Percentiles rank a stretch among this genome's conserved stretches.
These are phyloP conservation scores for Morone chrysops DNA, from an alignment of 2,113 vertebrate species.

Conservation along the genomic window DNA sequence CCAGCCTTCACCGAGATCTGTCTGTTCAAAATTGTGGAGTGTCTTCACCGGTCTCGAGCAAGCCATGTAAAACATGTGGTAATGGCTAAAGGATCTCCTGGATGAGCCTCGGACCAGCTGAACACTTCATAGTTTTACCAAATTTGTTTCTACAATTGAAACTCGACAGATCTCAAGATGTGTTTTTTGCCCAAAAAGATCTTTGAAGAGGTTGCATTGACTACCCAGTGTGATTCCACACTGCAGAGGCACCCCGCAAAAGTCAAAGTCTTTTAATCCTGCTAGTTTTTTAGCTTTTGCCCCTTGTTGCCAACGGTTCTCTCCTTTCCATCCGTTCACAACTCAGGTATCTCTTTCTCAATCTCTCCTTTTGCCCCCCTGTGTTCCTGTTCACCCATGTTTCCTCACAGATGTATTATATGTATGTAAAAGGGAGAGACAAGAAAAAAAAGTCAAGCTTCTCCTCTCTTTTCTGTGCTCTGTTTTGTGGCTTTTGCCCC, in stretches of 20 bases:
- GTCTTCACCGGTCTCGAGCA: neutral
- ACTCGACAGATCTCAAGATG: neutral
- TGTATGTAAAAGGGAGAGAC: slow-evolving; percentile 33
- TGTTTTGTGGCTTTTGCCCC: slow-evolving; percentile 15
- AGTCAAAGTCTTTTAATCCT: neutral
- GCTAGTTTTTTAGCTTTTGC: slow-evolving; percentile 1
- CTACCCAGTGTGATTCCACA: neutral
- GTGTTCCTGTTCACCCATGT: slow-evolving; percentile 48
- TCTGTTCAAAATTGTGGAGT: neutral
- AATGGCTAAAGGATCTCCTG: neutral
- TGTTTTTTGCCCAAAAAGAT: neutral
- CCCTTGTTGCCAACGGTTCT: neutral
- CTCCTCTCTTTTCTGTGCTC: slow-evolving; percentile 42
- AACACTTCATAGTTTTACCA: neutral
- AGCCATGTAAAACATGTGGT: neutral
- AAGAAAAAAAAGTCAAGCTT: slow-evolving; percentile 15
- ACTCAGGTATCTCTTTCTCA: slow-evolving; percentile 74
- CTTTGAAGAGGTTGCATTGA: slow-evolving; percentile 13
- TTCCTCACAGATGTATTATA: slow-evolving; percentile 62
- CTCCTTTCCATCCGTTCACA: slow-evolving; percentile 43
- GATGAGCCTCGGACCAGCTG: neutral
- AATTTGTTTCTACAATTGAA: neutral
- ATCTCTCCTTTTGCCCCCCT: neutral
- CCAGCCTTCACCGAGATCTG: neutral
- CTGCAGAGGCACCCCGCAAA: slow-evolving; percentile 38